phyloP scores from a whole-genome alignment of 1,140 invertebrate genomes.

The Caenorhabditis elegans region WBcel235 BX284602.5:14797501-14798000 shows the following conservation, averaged over 20 bases:
- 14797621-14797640: conserved; percentile 81
- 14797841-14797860: background rate
- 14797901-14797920: too few relatives aligned
- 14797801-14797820: conserved; percentile 48
- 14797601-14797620: conserved; percentile 92
- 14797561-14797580: conserved; percentile 92
- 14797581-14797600: conserved; percentile 89
- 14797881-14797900: too few relatives aligned
- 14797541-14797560: conserved; percentile 96
- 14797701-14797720: conserved; percentile 78
- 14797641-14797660: conserved; percentile 83
- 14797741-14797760: conserved; percentile 31
- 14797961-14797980: background rate
- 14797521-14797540: conserved; percentile 73
- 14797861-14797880: background rate
- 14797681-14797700: conserved; percentile 76
- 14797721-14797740: conserved; percentile 69
- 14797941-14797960: background rate
- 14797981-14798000: background rate
- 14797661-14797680: conserved; percentile 72
- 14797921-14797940: too few relatives aligned
- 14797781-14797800: conserved; percentile 58
- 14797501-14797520: conserved; percentile 83
- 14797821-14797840: conserved; percentile 51
- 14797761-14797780: conserved; percentile 60